phyloP scores from a whole-genome alignment of 2,113 vertebrate genomes.

The Nestor notabilis region DNA sequence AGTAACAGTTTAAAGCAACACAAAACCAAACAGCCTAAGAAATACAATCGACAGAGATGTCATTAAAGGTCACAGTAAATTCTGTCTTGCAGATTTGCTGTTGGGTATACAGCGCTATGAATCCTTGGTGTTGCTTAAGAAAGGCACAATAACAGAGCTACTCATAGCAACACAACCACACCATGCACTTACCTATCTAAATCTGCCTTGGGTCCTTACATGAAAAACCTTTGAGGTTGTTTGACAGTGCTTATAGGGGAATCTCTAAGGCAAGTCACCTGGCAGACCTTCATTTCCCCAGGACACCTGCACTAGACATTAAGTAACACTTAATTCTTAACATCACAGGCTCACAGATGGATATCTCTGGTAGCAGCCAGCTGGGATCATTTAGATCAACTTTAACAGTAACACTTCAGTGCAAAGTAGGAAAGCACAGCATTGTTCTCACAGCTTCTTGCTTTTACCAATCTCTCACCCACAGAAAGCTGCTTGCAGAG shows the following conservation, averaged over 20 bases:
- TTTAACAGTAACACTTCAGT: background rate
- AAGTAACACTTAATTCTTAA: background rate
- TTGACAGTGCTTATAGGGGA: background rate
- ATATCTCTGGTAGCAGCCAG: background rate
- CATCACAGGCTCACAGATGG: rapidly evolving
- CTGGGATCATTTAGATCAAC: background rate
- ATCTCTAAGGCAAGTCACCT: background rate
- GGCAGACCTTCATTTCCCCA: background rate
- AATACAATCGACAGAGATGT: background rate
- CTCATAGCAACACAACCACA: background rate
- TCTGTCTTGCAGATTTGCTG: background rate
- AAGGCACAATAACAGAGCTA: background rate
- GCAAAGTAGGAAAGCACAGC: background rate
- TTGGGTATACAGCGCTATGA: background rate
- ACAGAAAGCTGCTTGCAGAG: background rate
- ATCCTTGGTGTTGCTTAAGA: background rate
- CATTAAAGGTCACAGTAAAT: background rate
- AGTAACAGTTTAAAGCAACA: background rate
- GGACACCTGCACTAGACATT: rapidly evolving
- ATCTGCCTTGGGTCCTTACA: rapidly evolving
- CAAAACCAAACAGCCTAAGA: background rate
- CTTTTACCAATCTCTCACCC: background rate
- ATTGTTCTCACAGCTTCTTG: background rate
- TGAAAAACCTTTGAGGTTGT: background rate
- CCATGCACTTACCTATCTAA: background rate